A percentile compares a stretch with the other conserved stretches of the same genome.
Evolutionary conservation across 2,113 vertebrate species (phyloP).

Genomic region (Stictonetta naevosa): DNA sequence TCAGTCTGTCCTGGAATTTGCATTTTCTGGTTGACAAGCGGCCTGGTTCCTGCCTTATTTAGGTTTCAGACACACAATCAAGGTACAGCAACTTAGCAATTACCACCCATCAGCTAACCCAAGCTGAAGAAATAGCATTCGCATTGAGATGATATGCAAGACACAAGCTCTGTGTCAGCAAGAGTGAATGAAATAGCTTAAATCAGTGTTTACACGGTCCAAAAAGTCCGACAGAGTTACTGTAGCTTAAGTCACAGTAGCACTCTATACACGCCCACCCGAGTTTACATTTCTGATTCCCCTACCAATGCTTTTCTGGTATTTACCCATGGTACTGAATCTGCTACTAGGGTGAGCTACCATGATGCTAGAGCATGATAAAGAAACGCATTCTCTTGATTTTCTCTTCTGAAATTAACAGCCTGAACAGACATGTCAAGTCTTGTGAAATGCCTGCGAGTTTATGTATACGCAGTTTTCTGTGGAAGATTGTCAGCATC

Average conservation of each 20-base stretch:
- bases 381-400: background rate
- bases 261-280: background rate
- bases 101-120: background rate
- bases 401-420: background rate
- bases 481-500: background rate
- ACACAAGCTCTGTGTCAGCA: background rate
- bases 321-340: background rate
- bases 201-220: background rate
- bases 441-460: background rate
- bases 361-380: background rate
- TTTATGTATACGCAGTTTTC: background rate
- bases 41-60: background rate
- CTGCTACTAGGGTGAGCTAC: background rate
- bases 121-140: conserved; percentile 16
- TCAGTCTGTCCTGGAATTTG: background rate
- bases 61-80: background rate
- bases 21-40: conserved; percentile 25
- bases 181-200: background rate
- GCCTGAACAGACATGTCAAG: background rate
- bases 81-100: conserved; percentile 8
- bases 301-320: background rate
- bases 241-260: background rate
- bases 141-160: background rate
- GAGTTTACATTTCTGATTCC: background rate
- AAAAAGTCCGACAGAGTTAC: background rate